Evolutionary conservation across 2,888 invertebrate species (phyloP).

Genomic region (Noctuana brunneofusca): DNA sequence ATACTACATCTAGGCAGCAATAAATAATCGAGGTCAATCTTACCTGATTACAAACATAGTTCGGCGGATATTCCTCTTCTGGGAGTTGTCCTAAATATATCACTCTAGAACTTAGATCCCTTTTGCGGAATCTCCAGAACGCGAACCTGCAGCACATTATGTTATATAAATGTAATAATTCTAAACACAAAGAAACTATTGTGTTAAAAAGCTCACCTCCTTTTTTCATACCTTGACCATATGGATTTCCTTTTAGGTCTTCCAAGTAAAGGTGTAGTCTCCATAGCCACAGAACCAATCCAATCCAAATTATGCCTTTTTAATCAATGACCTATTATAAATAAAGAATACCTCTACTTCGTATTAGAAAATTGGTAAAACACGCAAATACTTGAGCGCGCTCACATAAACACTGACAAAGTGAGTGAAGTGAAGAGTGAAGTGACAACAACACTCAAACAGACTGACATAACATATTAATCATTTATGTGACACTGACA

Average conservation of each 20-base stretch:
- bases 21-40: constrained; percentile 43
- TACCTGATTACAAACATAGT: constrained; percentile 96
- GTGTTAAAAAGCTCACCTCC: constrained; percentile 37
- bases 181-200: constrained; percentile 38
- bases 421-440: too few species aligned
- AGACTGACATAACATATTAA: too few species aligned
- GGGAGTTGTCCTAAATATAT: constrained; percentile 90
- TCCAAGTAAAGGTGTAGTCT: constrained; percentile 70
- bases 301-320: constrained; percentile 3
- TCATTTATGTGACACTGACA: too few species aligned
- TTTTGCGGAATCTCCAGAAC: constrained; percentile 88
- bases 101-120: constrained; percentile 89
- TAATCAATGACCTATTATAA: constrained; percentile 5
- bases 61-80: constrained; percentile 94
- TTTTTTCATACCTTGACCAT: constrained; percentile 71
- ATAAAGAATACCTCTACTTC: neutral
- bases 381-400: neutral
- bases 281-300: constrained; percentile 54
- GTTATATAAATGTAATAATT: too few species aligned
- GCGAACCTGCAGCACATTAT: constrained; percentile 85
- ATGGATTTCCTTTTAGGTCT: constrained; percentile 70
- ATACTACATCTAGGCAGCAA: neutral
- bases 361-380: neutral
- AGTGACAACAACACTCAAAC: too few species aligned
- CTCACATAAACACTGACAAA: constrained; percentile 1